Base-by-base conservation (phyloP, 2,888 invertebrate genomes). In the Thymelicus lineola region DNA sequence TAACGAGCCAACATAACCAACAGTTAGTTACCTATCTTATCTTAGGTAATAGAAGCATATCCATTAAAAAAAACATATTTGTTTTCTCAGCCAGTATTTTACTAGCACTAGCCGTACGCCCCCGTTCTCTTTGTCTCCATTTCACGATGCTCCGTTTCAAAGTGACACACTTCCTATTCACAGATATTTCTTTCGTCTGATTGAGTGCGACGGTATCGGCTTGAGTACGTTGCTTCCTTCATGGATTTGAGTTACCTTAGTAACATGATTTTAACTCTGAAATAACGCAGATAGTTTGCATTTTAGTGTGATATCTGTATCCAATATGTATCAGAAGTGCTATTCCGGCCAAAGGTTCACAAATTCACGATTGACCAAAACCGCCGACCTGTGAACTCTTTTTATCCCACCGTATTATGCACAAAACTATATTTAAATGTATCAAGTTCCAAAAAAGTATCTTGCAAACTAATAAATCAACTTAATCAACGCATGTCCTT, bases 111-210 rank as follows among this genome's bases (percentile, higher is more conserved):
- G 14, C 17, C 53, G 63, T n/a, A 35, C 63, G 63, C 17, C 63
- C 63, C 28, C 63, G 50, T 63, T 63, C 15, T 53, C 53, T 63
- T 63, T 63, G 53, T 63, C 38, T 63, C 35, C 35, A 7, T 57
- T 20, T 35, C 35, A n/a, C 63, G 36, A 35, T n/a, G 63, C 53
- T 38, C 62, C 50, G 63, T 53, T 63, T 38, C 63, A 53, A 53
- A 63, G 53, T 63, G 63, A 38, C 63, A 63, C 20, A 63, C 53
- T 53, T 63, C 63, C 38, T 48, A 48, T 63, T 28, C 48, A 28
- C 12, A 57, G 35, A 57, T 57, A 61, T 61, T 61, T 61, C 63
- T 63, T 50, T 63, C 63, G 63, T 50, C 50, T 63, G 63, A 63
- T 53, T 63, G 50, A 63, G 48, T 46, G 63, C 50, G 50, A 53